phyloP scores from a whole-genome alignment of 2,888 invertebrate species.

The Terebella lapidaria region DNA sequence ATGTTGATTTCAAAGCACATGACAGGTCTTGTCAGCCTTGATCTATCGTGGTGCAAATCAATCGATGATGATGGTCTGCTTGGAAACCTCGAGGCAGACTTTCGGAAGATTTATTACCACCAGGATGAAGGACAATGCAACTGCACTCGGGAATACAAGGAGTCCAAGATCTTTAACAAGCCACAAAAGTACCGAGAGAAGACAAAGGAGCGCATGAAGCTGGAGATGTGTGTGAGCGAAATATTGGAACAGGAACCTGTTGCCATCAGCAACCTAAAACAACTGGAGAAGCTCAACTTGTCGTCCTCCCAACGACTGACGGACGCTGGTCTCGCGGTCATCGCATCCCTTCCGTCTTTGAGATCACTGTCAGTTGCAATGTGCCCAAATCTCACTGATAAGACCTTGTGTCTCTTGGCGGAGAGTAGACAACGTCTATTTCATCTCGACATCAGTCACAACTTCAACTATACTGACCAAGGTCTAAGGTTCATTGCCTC shows the following conservation, averaged over 20 bases:
- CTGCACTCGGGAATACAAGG: constrained; percentile 23
- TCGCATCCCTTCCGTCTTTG: constrained; percentile 66
- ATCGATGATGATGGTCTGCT: constrained; percentile 70
- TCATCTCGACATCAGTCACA: constrained; percentile 64
- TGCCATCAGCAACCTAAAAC: constrained; percentile 32
- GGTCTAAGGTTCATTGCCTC: constrained; percentile 57
- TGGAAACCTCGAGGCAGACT: constrained; percentile 23
- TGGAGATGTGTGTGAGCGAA: no score
- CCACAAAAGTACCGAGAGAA: constrained; percentile 23
- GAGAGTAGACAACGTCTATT: constrained; percentile 68
- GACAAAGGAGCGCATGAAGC: no score
- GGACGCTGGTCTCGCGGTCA: constrained; percentile 67
- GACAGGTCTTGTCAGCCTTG: constrained; percentile 60
- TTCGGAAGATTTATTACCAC: constrained; percentile 15
- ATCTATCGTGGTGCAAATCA: constrained; percentile 65
- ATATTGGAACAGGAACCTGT: background rate
- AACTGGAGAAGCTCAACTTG: constrained; percentile 62
- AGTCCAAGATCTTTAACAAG: constrained; percentile 32
- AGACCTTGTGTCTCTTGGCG: constrained; percentile 64
- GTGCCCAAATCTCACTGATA: constrained; percentile 66
- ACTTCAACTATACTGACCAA: constrained; percentile 66
- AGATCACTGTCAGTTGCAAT: constrained; percentile 62
- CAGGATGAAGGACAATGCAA: constrained; percentile 28
- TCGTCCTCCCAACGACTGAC: constrained; percentile 68
- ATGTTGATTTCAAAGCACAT: constrained; percentile 67